These are phyloP conservation scores for Palythoa grandis DNA, from an alignment of 92 coral and sea anemone species.

Conservation along the genomic window DNA sequence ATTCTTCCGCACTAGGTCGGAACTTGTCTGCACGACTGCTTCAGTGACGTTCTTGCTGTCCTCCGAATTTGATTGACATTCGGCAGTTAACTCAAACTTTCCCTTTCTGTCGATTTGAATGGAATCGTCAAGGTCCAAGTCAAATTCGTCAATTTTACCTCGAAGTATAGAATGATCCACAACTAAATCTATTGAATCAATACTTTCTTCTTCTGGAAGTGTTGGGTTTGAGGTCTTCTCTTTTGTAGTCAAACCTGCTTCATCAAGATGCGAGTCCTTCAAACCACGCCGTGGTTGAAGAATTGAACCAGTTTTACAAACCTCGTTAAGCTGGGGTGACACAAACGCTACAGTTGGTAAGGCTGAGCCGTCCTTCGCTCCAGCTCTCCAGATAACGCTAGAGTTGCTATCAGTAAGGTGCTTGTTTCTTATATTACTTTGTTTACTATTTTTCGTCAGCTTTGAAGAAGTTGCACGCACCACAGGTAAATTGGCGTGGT, in stretches of 20 bases:
- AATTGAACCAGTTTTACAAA: background rate
- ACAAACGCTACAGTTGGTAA: background rate
- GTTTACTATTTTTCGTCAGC: background rate
- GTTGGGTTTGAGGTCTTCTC: background rate
- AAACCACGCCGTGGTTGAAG: background rate
- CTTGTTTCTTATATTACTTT: background rate
- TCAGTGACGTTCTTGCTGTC: background rate
- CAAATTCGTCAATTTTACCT: background rate
- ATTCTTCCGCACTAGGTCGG: background rate
- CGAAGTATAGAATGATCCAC: background rate
- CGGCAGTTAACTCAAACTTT: background rate
- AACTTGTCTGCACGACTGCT: background rate
- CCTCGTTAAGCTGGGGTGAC: background rate
- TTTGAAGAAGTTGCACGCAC: background rate
- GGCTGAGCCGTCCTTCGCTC: background rate
- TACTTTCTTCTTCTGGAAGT: background rate
- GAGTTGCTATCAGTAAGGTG: background rate
- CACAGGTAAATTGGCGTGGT: background rate
- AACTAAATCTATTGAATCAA: background rate
- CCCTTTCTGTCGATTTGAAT: background rate
- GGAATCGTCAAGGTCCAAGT: background rate
- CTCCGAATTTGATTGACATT: background rate
- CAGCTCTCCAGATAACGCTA: background rate
- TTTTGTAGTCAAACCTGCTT: background rate
- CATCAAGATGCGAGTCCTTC: background rate